Evolutionary conservation across 2,797 vertebrate species (phyloP).

Genomic region (Syndactyla subalaris): DNA sequence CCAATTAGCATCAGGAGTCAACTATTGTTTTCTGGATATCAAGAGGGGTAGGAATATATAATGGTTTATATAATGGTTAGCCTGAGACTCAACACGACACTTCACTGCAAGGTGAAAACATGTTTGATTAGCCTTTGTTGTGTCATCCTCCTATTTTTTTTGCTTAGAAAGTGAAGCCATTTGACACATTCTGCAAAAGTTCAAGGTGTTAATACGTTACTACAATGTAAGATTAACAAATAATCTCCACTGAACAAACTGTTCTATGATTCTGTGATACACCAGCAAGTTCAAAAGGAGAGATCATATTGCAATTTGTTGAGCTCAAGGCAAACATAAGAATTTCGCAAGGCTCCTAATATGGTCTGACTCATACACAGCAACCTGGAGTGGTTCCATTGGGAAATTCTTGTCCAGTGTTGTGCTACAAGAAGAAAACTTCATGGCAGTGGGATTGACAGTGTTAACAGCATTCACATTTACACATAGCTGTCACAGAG

Average conservation of each 20-base stretch:
- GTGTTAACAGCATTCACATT: background rate
- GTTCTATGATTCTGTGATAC: background rate
- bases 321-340: background rate
- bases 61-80: background rate
- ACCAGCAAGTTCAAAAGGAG: background rate
- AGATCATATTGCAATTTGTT: background rate
- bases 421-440: background rate
- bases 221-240: background rate
- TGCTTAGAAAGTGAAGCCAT: background rate
- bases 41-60: background rate
- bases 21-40: fast-evolving
- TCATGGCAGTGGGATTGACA: background rate
- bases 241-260: background rate
- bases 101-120: background rate
- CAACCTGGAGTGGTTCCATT: background rate
- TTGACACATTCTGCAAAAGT: background rate
- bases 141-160: background rate
- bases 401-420: background rate
- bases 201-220: fast-evolving
- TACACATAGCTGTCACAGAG: background rate
- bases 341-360: background rate
- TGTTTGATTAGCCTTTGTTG: background rate
- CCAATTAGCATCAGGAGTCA: background rate
- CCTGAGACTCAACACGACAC: background rate
- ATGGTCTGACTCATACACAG: background rate